Conservation (phyloP, 2,888 invertebrate species). For the Stramonita haemastoma region DNA sequence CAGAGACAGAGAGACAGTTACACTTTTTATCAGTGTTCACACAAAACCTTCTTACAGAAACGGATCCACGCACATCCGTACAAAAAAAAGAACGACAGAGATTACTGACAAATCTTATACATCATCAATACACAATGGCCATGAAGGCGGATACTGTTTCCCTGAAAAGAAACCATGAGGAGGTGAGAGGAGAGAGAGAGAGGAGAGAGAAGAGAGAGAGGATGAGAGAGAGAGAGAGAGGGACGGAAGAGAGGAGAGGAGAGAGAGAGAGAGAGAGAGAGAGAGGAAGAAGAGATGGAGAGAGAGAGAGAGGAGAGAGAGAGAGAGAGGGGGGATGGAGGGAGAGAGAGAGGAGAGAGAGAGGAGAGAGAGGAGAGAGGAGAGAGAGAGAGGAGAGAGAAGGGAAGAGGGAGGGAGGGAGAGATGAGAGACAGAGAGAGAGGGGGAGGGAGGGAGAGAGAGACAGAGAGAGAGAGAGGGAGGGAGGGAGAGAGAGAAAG, state of each 20-base stretch:
- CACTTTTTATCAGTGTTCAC: no score
- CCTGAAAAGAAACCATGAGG: background rate
- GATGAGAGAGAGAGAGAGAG: background rate
- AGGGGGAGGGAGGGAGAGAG: background rate
- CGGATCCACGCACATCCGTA: no score
- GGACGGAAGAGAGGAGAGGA: background rate
- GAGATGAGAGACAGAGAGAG: accelerated
- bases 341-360: background rate
- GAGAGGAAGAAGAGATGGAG: no score
- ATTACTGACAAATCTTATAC: no score
- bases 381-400: no score
- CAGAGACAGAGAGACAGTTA: background rate
- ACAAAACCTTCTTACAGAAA: no score
- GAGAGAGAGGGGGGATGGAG: background rate
- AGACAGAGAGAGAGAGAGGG: background rate
- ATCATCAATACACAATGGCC: no score
- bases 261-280: background rate
- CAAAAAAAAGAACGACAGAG: no score
- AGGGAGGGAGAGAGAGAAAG: background rate
- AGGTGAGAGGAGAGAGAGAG: background rate
- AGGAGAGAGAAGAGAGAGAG: background rate
- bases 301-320: background rate
- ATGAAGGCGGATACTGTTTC: background rate
- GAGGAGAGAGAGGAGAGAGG: background rate
- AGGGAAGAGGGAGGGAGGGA: background rate